Base-by-base conservation (phyloP, 2,797 vertebrate species). In the Falco novaeseelandiae region DNA sequence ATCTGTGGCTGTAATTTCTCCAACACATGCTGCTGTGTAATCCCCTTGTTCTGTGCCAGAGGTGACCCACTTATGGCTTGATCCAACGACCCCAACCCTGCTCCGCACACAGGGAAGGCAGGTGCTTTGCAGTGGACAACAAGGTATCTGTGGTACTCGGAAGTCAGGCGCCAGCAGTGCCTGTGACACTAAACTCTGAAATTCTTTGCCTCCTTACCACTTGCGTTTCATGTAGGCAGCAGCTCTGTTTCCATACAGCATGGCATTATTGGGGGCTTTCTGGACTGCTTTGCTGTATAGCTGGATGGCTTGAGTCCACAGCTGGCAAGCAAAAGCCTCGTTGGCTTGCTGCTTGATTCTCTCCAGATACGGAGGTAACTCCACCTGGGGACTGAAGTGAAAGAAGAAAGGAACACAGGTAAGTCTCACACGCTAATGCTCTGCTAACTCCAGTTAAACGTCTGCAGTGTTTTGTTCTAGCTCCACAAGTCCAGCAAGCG, bases 191-290 rank as follows among this genome's bases (percentile, higher is more conserved):
- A 3, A 48, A 20, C 42, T 7, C 17, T 21, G n/a, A 34, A 30
- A 46, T 6, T 21, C 27, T 14, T 69, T 18, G 26, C 10, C 61
- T 70, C 87, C 98, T 98, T 61, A 99, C 99, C 99, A 99, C 92
- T 99, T 99, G 97, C 99, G 99, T 72, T 99, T 99, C 99, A 99
- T 99, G 97, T 99, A 99, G 73, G 99, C 99, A 8, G 99, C 99
- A 2, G 99, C 99, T 44, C 99, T 98, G 98, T 99, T 99, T 42
- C 99, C 99, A 0, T 99, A 99, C n/a, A 99, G 98, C 99, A 99
- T 99, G 95, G 99, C 99, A 0, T 99, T 99, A 97, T 98, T 98
- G 95, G 98, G 98, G 83, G 99, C 99, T 76, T 98, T 98, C 94
- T 99, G 99, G 90, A 99, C 99, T 6, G 99, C 99, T 90, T 99